These are phyloP conservation scores for Lasioglossum leucozonium DNA, from an alignment of 2,888 invertebrate species.

Conservation along the genomic window DNA sequence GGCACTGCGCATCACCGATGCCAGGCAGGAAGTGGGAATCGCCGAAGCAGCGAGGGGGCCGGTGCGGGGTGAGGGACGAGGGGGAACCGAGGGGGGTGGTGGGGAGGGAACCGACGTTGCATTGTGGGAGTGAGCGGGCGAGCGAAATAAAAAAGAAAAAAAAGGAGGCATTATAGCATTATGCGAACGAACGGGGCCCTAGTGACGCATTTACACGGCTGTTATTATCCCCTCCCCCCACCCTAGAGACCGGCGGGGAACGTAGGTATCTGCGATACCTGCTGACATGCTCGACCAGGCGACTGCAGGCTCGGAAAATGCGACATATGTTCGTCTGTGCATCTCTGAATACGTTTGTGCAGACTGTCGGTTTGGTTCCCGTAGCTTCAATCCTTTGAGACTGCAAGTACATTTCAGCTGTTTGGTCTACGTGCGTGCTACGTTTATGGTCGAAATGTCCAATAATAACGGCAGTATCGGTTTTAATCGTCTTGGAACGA, in stretches of 20 bases:
- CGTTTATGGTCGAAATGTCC: neutral
- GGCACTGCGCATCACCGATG: conserved; percentile 84
- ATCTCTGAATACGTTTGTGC: conserved; percentile 25
- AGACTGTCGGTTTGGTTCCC: neutral
- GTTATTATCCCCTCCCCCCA: conserved; percentile 71
- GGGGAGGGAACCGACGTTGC: conserved; percentile 67
- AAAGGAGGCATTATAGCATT: conserved; percentile 74
- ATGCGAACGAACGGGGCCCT: conserved; percentile 74
- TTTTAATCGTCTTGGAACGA: no score
- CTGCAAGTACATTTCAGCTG: neutral
- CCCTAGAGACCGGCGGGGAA: conserved; percentile 56
- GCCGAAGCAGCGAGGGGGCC: conserved; percentile 72
- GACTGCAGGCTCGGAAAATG: conserved; percentile 43
- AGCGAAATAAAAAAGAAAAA: conserved; percentile 73
- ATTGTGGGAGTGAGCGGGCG: conserved; percentile 73
- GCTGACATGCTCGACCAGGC: conserved; percentile 51
- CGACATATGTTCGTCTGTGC: conserved; percentile 50
- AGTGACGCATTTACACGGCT: conserved; percentile 77
- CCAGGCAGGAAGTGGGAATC: conserved; percentile 82
- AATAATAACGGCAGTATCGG: neutral
- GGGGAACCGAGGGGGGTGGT: conserved; percentile 35
- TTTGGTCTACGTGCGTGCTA: neutral
- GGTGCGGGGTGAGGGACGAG: conserved; percentile 38
- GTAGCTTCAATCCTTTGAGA: neutral
- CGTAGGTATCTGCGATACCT: conserved; percentile 64